phyloP scores from a whole-genome alignment of 1,140 invertebrate genomes.

The Leptestheria dahalacensis region DNA sequence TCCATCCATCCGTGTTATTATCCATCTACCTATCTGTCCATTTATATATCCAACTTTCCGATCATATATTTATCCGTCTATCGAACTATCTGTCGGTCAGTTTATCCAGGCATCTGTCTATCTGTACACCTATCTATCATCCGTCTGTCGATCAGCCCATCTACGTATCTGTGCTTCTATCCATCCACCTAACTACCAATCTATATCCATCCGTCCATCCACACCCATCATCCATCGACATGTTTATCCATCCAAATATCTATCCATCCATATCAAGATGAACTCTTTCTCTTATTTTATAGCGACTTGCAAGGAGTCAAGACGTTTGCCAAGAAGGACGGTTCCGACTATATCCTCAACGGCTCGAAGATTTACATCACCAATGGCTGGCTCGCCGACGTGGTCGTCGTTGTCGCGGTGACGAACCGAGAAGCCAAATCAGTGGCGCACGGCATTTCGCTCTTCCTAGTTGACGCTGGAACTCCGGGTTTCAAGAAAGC shows the following conservation, averaged over 20 bases:
- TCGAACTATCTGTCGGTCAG: too few species aligned
- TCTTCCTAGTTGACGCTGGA: conserved; percentile 34
- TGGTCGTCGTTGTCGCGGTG: conserved; percentile 34
- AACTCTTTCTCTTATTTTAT: conserved; percentile 12
- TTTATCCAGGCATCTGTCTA: too few species aligned
- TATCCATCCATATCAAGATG: neutral
- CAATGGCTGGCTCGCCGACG: conserved; percentile 32
- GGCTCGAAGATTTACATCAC: conserved; percentile 36
- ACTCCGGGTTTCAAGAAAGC: conserved; percentile 34
- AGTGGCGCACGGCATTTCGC: conserved; percentile 32
- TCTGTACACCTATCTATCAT: too few species aligned
- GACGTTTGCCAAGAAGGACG: conserved; percentile 32
- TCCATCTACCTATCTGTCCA: too few species aligned
- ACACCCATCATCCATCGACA: too few species aligned
- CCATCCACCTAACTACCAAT: too few species aligned
- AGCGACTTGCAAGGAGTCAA: conserved; percentile 34
- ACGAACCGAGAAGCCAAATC: conserved; percentile 31
- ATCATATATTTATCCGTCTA: too few species aligned
- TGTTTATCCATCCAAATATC: neutral
- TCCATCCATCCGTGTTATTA: too few species aligned
- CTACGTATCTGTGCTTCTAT: too few species aligned
- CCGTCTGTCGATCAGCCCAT: too few species aligned
- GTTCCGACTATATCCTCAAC: conserved; percentile 34
- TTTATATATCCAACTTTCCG: too few species aligned
- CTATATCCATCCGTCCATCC: too few species aligned